Evolutionary conservation across 2,888 invertebrate species (phyloP), one percentile per base, ranked within the genome.

Genomic region (Volucella zonaria): DNA sequence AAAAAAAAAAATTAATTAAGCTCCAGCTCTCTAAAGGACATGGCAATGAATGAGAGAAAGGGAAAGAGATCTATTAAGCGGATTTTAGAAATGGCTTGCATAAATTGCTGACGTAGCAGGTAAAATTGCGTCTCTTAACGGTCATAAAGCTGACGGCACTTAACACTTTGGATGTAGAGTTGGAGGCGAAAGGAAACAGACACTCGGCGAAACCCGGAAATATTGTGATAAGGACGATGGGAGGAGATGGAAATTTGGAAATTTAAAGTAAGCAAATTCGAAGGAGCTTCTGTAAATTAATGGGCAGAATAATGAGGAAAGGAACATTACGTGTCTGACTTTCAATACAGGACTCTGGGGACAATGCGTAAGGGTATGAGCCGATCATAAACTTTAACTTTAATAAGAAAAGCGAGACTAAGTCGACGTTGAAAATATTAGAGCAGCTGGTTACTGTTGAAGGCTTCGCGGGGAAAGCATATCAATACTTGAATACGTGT

Each of bases 131-230:
- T 83, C 83, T 67, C 83, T 83, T 83, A 76, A 80, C 52, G 71
- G 75, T 61, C 80, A 71, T 83, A 83, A 83, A 83, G 83, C 75
- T 80, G 71, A 71, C 80, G 75, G 67, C 71, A 83, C 75, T 83
- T 83, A 83, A 80, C 83, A 76, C 80, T 76, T 80, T 80, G 58
- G 66, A 79, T 79, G 6, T 6, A 6, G 70, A 68, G 54, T 68
- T 79, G 70, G 31, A 31, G 31, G 47, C 52, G 15, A 42, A 40
- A 23, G 12, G 15, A 15, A 62, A 31, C n/a, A 61, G 52, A 61
- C 51, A 61, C 43, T 42, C 67, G 11, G 10, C 10, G 15, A 38
- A 14, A 31, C 23, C 23, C 45, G 45, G 45, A n/a, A 56, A 47
- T 38, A 31, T 38, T 11, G 38, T 15, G 56, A 45, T 38, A 56